phyloP scores from a whole-genome alignment of 2,113 vertebrate species.

The Orientallactaga bullata region DNA sequence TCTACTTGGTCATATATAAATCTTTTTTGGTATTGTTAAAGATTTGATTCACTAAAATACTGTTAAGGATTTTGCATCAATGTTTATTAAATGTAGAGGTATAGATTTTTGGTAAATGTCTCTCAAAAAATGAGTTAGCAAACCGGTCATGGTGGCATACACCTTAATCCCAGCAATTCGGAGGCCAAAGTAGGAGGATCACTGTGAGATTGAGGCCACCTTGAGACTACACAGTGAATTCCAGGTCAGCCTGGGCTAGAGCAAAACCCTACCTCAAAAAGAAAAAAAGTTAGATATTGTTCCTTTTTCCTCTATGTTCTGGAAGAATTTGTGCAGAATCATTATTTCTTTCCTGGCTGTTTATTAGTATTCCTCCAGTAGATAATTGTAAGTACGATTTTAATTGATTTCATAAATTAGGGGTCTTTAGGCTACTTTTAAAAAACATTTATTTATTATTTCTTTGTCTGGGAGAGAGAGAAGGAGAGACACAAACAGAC shows the following conservation, averaged over 20 bases:
- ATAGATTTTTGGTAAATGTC: not conserved
- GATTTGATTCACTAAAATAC: constrained; percentile 22
- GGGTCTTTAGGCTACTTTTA: not conserved
- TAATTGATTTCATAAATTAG: constrained; percentile 15
- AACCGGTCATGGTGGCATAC: no score
- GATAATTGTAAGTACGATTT: constrained; percentile 25
- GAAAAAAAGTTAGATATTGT: constrained; percentile 29
- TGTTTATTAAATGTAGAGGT: not conserved
- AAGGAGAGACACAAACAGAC: no score
- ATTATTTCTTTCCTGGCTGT: not conserved
- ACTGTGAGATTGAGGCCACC: no score
- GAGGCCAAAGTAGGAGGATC: no score
- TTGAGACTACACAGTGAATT: no score
- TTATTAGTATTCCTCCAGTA: not conserved
- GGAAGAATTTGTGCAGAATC: constrained; percentile 11
- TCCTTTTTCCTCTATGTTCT: not conserved
- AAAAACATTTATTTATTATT: no score
- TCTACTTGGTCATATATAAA: not conserved
- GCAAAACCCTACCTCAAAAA: no score
- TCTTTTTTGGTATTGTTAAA: not conserved
- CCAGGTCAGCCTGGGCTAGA: no score
- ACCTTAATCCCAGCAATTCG: no score
- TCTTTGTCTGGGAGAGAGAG: no score
- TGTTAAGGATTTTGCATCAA: constrained; percentile 14
- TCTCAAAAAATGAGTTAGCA: not conserved